Evolutionary conservation across 1,140 invertebrate genomes (phyloP), one percentile per base, ranked within the genome.

Genomic region (Chironomus striatipennis): DNA sequence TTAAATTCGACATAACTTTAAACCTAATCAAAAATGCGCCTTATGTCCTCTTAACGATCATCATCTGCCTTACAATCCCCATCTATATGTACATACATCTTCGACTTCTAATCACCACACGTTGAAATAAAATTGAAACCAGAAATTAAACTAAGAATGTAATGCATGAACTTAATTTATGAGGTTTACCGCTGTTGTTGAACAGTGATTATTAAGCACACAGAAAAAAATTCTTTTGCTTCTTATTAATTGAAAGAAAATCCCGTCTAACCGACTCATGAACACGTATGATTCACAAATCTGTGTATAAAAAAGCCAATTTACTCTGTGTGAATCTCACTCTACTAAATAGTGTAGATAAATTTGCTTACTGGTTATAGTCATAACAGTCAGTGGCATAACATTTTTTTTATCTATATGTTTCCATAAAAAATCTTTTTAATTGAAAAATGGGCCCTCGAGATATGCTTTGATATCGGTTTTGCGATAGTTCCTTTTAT

Each of bases 401-500:
- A 57, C 12, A 57, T 57, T 57, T 57, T 15, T 57, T n/a, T 57
- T 57, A 12, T 57, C 47, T 57, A 12, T 15, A 57, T 15, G 5
- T 34, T 34, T 57, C 12, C 12, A 57, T 57, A 57, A 57, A 57
- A n/a, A 57, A 57, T 57, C 12, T 57, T 57, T 57, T 57, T 57
- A 57, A 57, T 57, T 57, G 47, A 57, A 57, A 57, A 57, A 57
- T 57, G 47, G 47, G 15, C 47, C 47, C 47, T 57, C 47, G 47
- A 57, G 47, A 57, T 57, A 57, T 57, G 47, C 47, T 57, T 57
- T 57, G 47, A 57, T 57, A 57, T 57, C 47, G 47, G 47, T 57
- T 57, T 57, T 57, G 47, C 47, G 47, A 57, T 57, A 57, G 47
- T 57, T 57, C 24, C 24, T 34, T 34, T 34, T 34, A 34, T 34